Percentiles rank a stretch among this genome's conserved stretches.
phyloP scores from a whole-genome alignment of 2,888 invertebrate species.

The Drosophila sordidula region DNA sequence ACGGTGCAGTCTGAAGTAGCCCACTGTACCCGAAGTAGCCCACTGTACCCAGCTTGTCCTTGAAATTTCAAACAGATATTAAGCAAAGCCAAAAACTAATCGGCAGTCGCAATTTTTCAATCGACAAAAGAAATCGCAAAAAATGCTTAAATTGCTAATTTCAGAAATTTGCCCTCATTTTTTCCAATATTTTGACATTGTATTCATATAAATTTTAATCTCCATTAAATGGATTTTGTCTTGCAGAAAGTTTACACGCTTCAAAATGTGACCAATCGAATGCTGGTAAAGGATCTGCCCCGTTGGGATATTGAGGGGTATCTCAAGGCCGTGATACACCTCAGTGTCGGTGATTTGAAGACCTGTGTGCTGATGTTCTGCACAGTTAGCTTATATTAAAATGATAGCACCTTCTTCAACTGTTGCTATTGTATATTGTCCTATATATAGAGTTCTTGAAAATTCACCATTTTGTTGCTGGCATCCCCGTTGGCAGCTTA shows the following conservation, averaged over 20 bases:
- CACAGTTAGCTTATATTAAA: slow-evolving; percentile 6
- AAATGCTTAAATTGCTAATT: too few species aligned
- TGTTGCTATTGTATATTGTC: slow-evolving; percentile 1
- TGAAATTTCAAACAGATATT: too few species aligned
- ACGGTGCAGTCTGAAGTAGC: too few species aligned
- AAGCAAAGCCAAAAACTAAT: too few species aligned
- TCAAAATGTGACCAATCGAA: slow-evolving; percentile 47
- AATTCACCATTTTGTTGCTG: slow-evolving; percentile 14
- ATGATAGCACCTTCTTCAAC: neutral
- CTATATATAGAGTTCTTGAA: slow-evolving; percentile 21
- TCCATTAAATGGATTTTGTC: too few species aligned
- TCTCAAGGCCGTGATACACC: slow-evolving; percentile 44
- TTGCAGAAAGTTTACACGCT: slow-evolving; percentile 42
- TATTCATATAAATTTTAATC: too few species aligned
- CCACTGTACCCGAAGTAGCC: too few species aligned
- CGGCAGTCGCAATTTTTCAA: too few species aligned
- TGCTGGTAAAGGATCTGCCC: slow-evolving; percentile 40
- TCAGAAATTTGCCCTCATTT: too few species aligned
- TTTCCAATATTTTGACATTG: too few species aligned
- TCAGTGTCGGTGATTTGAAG: slow-evolving; percentile 28
- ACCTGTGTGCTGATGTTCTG: slow-evolving; percentile 28
- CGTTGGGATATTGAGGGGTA: slow-evolving; percentile 39
- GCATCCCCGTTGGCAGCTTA: slow-evolving; percentile 8
- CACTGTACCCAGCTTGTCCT: too few species aligned
- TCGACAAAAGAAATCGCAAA: too few species aligned